Conservation (phyloP, 2,888 invertebrate species). For the Lumbricus terrestris region DNA sequence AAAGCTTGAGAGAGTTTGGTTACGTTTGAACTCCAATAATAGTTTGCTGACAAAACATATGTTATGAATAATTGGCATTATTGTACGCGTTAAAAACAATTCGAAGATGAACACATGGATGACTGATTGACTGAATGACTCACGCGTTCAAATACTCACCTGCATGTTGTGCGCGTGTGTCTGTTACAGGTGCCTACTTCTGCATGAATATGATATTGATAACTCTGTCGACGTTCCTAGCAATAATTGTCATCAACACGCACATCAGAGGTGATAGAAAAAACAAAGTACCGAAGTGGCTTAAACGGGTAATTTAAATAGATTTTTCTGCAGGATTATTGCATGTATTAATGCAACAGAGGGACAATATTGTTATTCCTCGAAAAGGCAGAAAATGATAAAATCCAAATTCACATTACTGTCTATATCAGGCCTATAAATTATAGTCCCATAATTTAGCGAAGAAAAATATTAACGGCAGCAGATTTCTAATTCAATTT, state of each 20-base stretch:
- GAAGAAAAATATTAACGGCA: too few species aligned
- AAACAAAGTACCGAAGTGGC: conserved; percentile 46
- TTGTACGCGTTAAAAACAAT: background rate
- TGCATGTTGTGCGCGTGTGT: background rate
- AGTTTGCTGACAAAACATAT: too few species aligned
- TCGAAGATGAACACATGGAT: too few species aligned
- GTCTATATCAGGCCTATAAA: background rate
- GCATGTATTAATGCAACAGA: background rate
- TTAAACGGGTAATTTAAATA: background rate
- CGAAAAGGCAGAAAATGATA: too few species aligned
- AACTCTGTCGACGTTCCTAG: conserved; percentile 57
- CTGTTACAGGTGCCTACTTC: conserved; percentile 55
- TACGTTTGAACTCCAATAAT: too few species aligned
- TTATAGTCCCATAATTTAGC: background rate
- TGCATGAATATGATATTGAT: conserved; percentile 60
- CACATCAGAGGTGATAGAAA: conserved; percentile 56
- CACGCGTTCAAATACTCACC: background rate
- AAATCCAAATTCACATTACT: too few species aligned
- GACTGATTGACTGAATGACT: background rate
- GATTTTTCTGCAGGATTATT: background rate
- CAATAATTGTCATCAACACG: conserved; percentile 57
- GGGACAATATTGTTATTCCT: background rate
- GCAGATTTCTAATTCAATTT: background rate
- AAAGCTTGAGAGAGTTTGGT: background rate
- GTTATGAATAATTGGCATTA: too few species aligned